Conservation (phyloP, 1,140 invertebrate species). For the Sycobia sp. region DNA sequence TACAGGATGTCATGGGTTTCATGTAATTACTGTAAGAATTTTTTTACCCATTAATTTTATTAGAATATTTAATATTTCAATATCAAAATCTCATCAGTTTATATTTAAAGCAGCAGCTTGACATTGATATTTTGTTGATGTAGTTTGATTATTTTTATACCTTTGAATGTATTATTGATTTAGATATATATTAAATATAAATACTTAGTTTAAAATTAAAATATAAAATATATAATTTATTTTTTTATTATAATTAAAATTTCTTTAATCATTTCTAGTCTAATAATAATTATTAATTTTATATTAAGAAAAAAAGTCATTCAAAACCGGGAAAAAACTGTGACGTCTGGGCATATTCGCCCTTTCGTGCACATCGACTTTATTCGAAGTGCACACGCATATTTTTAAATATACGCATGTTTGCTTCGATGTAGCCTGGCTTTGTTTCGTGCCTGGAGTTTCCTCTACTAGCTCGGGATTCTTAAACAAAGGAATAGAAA, state of each 20-base stretch:
- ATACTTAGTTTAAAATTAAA: too few relatives aligned
- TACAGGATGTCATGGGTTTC: constrained; percentile 75
- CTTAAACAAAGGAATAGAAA: too few relatives aligned
- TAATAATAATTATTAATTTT: neutral
- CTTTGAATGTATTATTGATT: constrained; percentile 72
- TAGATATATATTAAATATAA: neutral
- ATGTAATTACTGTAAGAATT: constrained; percentile 69
- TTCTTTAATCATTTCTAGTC: neutral
- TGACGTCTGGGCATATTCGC: too few relatives aligned
- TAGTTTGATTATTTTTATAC: constrained; percentile 75
- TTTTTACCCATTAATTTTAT: constrained; percentile 64
- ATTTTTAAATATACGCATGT: too few relatives aligned
- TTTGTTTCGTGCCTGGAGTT: too few relatives aligned
- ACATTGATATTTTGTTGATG: constrained; percentile 79
- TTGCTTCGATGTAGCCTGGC: too few relatives aligned
- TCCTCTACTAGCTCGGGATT: too few relatives aligned
- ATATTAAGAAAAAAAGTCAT: constrained; percentile 34
- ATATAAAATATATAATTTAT: neutral
- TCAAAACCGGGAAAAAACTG: constrained; percentile 64
- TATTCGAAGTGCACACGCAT: too few relatives aligned
- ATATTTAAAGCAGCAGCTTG: constrained; percentile 73
- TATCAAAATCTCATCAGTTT: constrained; percentile 68
- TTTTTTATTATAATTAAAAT: neutral
- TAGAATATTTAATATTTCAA: constrained; percentile 61
- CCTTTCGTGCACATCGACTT: too few relatives aligned